Conservation (phyloP, 2,888 invertebrate genomes). For the Lydus trimaculatus region DNA sequence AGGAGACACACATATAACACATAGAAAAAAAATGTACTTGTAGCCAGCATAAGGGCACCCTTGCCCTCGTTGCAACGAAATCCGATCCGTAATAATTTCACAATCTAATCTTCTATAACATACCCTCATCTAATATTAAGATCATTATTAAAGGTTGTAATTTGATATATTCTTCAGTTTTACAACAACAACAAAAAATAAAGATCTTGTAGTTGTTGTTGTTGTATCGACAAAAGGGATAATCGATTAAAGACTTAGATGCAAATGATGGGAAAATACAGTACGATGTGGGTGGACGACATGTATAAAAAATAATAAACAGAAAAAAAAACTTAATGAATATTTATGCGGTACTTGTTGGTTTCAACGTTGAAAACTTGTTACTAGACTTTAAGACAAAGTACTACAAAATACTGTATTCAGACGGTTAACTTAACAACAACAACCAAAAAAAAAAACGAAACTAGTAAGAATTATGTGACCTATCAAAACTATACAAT, state of each 20-base stretch:
- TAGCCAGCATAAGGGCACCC: constrained; percentile 16
- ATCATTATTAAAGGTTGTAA: constrained; percentile 10
- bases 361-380: constrained; percentile 20
- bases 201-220: not conserved
- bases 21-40: not conserved
- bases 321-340: constrained; percentile 23
- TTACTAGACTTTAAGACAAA: constrained; percentile 22
- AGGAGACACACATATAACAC: not conserved
- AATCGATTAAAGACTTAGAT: constrained; percentile 21
- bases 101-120: constrained; percentile 19
- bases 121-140: constrained; percentile 17
- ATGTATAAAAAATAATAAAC: not conserved
- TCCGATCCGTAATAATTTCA: constrained; percentile 22
- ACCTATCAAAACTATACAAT: not conserved
- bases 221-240: not conserved
- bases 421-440: not conserved
- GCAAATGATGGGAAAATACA: constrained; percentile 27
- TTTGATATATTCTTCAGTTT: constrained; percentile 19
- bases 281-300: constrained; percentile 21
- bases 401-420: constrained; percentile 22
- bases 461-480: not conserved
- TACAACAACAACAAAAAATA: constrained; percentile 9
- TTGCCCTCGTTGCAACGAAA: constrained; percentile 10
- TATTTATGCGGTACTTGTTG: constrained; percentile 23
- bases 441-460: not conserved